phyloP scores from a whole-genome alignment of 1,140 invertebrate genomes.

The Chelonus insularis region DNA sequence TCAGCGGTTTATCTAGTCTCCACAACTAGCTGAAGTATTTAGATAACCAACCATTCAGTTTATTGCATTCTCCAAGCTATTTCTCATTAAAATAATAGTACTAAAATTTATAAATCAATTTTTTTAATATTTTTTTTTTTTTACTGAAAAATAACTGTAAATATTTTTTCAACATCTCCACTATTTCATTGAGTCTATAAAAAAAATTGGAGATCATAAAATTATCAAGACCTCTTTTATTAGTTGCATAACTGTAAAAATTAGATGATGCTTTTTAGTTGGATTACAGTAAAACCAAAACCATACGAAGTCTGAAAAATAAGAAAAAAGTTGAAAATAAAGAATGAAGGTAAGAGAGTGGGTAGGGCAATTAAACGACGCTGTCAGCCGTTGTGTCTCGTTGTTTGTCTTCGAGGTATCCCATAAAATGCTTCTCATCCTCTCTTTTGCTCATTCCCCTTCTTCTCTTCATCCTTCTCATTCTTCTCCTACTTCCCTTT shows the following conservation, averaged over 20 bases:
- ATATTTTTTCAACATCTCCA: background rate
- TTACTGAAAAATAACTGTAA: background rate
- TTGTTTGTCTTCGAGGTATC: conserved; percentile 51
- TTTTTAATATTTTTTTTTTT: background rate
- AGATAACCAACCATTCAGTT: conserved; percentile 35
- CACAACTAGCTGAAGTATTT: conserved; percentile 32
- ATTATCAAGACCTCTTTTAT: no score
- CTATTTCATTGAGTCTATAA: no score
- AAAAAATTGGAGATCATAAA: no score
- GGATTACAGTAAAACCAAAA: no score
- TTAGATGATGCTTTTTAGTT: no score
- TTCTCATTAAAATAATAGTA: conserved; percentile 18
- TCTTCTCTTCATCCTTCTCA: conserved; percentile 10
- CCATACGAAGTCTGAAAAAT: background rate
- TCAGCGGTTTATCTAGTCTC: conserved; percentile 38
- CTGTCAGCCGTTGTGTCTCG: conserved; percentile 51
- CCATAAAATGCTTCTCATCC: conserved; percentile 35
- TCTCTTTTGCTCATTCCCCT: conserved; percentile 35
- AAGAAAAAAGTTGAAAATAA: conserved; percentile 8
- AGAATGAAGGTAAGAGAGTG: conserved; percentile 29
- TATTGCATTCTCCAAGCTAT: conserved; percentile 30
- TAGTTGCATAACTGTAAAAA: no score
- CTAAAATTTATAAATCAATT: no score
- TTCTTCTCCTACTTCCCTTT: conserved; percentile 4
- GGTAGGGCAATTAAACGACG: conserved; percentile 48